Percentiles rank a stretch among this genome's conserved stretches.
These are phyloP conservation scores for Drosophila dives DNA, from an alignment of 2,888 invertebrate genomes.

Conservation along the genomic window DNA sequence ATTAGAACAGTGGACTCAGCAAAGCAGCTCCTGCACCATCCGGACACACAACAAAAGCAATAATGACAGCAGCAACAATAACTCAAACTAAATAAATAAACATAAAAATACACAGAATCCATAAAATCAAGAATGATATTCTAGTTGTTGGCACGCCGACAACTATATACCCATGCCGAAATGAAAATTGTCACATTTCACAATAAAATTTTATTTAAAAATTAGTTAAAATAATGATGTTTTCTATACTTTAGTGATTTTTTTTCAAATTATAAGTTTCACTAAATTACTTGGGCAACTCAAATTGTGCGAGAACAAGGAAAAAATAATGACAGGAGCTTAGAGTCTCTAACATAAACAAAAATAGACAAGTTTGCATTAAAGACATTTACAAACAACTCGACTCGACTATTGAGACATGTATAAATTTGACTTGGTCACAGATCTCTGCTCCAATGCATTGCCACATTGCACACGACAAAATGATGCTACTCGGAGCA, in stretches of 20 bases:
- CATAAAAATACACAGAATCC: constrained; percentile 62
- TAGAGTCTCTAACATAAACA: too few species aligned
- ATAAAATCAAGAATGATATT: constrained; percentile 26
- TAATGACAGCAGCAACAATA: constrained; percentile 38
- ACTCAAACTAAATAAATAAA: constrained; percentile 54
- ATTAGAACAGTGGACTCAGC: constrained; percentile 39
- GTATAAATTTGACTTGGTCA: background rate
- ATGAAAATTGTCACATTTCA: background rate
- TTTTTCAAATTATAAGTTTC: background rate
- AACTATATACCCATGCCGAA: background rate
- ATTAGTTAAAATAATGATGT: background rate
- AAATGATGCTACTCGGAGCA: background rate
- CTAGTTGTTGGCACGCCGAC: constrained; percentile 2
- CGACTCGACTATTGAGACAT: background rate
- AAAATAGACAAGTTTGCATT: background rate
- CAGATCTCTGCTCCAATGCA: background rate
- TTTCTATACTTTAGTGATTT: background rate
- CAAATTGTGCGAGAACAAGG: too few species aligned
- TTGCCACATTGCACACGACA: background rate
- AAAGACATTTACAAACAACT: background rate
- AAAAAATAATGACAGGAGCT: too few species aligned
- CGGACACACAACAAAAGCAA: constrained; percentile 40
- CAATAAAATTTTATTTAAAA: background rate
- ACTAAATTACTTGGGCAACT: background rate
- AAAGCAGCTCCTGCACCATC: constrained; percentile 32